Conservation (phyloP, 1,140 invertebrate genomes). For the Trichonephila clavata region DNA sequence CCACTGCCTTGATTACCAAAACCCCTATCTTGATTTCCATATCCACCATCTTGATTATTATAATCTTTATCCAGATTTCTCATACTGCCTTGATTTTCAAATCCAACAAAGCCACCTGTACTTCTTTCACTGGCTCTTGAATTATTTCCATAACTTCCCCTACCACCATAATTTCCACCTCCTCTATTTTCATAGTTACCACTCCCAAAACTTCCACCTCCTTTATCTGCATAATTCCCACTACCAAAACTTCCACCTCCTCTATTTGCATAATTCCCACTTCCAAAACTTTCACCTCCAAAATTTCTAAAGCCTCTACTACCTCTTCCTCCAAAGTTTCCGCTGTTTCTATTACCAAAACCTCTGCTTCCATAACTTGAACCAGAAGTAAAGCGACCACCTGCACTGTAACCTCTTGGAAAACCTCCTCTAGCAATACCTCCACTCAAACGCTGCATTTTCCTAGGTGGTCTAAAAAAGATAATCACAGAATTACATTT, state of each 20-base stretch:
- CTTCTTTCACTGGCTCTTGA: not conserved
- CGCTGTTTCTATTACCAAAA: no score
- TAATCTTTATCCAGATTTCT: not conserved
- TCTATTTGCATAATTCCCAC: conserved; percentile 43
- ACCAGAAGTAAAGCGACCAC: conserved; percentile 49
- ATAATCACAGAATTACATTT: not conserved
- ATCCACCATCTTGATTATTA: not conserved
- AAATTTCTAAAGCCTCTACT: not conserved
- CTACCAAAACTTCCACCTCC: not conserved
- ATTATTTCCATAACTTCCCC: conserved; percentile 9
- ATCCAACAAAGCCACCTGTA: not conserved
- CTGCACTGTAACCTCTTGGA: conserved; percentile 60
- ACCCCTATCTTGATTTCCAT: not conserved
- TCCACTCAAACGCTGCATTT: conserved; percentile 36
- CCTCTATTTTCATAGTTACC: conserved; percentile 25
- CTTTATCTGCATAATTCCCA: conserved; percentile 15
- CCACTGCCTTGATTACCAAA: conserved; percentile 1
- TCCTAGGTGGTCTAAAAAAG: conserved; percentile 55
- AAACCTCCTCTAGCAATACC: conserved; percentile 19
- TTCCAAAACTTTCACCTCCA: not conserved
- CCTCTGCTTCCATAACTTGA: conserved; percentile 63
- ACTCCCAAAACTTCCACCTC: not conserved
- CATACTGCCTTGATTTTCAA: not conserved
- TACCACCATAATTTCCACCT: not conserved
- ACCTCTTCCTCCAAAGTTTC: no score